Base-by-base conservation (phyloP, 1,140 invertebrate species). In the Thereuonema tuberculata region DNA sequence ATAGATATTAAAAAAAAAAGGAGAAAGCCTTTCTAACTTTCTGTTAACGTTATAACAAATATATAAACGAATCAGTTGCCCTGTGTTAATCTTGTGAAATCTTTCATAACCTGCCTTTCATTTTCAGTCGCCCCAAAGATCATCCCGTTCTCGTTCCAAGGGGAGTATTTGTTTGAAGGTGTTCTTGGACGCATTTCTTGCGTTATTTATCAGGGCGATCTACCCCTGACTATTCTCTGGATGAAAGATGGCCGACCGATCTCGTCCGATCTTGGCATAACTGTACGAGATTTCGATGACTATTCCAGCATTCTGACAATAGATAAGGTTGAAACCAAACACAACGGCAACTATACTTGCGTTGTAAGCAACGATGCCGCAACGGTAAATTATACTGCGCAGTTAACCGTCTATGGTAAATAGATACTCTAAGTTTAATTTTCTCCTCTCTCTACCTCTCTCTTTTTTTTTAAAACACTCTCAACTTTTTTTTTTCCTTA, bases 371-470 rank as follows among this genome's bases (percentile, higher is more conserved):
- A 76, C 60, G 68, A 68, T 17, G 74, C 72, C 20, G 72, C 73
- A 0, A 67, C 65, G 14, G 69, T 67, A 1, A 74, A 68, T 62
- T 73, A 67, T 58, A 72, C 74, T 2, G 72, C 72, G 0, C 59
- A 63, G 53, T 79, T 89, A 65, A 77, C 81, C 74, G 85, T 89
- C 71, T 85, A 88, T 74, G 86, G 86, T 88, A 84, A 85, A 1
- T 15, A 26, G 15, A n/a, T 50, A 26, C n/a, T n/a, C n/a, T n/a
- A n/a, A n/a, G n/a, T n/a, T n/a, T n/a, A n/a, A n/a, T n/a, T n/a
- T n/a, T 52, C 24, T 52, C 12, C 49, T 9, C 21, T 12, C 12
- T 15, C 23, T 50, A 20, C 17, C 21, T 17, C 21, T 50, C 9
- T 50, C 9, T 50, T 12, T 50, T 20, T 20, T 50, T 5, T 50